A percentile compares a stretch with the other conserved stretches of the same genome.
Conservation (phyloP, 2,888 invertebrate species). For the Exephanes ischioxanthus region DNA sequence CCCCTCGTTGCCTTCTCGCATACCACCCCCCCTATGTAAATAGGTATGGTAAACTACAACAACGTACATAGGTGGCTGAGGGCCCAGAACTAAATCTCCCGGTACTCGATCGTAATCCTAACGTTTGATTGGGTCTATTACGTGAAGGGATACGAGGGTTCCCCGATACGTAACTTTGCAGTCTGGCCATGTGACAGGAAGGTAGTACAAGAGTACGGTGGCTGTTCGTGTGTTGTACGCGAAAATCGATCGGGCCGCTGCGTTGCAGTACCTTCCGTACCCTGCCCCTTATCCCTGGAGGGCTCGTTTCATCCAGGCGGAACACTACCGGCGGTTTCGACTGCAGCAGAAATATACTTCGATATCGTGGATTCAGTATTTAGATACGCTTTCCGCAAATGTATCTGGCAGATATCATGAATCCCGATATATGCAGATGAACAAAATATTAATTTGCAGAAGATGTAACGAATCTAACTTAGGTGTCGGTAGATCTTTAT, state of each 20-base stretch:
- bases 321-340: background rate
- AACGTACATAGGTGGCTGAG: background rate
- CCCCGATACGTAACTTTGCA: slow-evolving; percentile 78
- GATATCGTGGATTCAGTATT: background rate
- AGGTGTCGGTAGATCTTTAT: too few relatives aligned
- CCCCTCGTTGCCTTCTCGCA: background rate
- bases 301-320: background rate
- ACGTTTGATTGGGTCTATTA: slow-evolving; percentile 80
- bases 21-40: background rate
- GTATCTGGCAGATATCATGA: background rate
- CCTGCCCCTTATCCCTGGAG: slow-evolving; percentile 8
- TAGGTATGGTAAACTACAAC: background rate
- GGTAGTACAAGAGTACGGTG: background rate
- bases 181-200: slow-evolving; percentile 20
- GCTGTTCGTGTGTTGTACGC: background rate
- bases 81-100: slow-evolving; percentile 8
- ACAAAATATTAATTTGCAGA: too few relatives aligned
- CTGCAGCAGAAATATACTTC: background rate
- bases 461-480: too few relatives aligned
- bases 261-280: slow-evolving; percentile 6
- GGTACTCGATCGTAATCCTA: slow-evolving; percentile 75
- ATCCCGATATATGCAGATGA: too few relatives aligned
- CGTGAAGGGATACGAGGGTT: slow-evolving; percentile 68
- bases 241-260: slow-evolving; percentile 5
- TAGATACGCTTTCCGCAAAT: background rate